phyloP scores from a whole-genome alignment of 2,113 vertebrate genomes.

The Plotosus lineatus region DNA sequence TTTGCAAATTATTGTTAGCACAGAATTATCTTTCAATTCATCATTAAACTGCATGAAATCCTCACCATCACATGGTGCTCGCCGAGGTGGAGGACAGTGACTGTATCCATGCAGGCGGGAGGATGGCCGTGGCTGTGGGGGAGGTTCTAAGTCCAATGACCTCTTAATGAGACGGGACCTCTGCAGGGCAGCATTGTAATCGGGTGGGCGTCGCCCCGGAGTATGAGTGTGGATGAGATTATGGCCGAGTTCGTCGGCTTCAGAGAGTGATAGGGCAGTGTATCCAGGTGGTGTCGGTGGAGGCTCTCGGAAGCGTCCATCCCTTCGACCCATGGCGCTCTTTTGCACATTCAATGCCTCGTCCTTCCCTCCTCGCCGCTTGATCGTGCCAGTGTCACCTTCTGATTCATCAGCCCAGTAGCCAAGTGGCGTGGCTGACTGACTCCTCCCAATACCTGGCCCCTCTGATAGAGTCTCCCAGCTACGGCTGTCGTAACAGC shows the following conservation, averaged over 20 bases:
- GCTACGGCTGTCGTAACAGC: conserved; percentile 94
- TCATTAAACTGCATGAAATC: background rate
- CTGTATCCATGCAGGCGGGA: conserved; percentile 64
- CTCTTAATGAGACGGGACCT: conserved; percentile 90
- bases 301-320: conserved; percentile 89
- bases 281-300: conserved; percentile 95
- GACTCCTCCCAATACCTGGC: conserved; percentile 78
- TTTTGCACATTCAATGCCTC: conserved; percentile 75
- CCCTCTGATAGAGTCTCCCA: conserved; percentile 88
- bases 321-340: conserved; percentile 83
- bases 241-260: conserved; percentile 82
- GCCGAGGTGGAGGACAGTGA: conserved; percentile 37
- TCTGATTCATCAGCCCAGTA: conserved; percentile 97
- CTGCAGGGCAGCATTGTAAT: conserved; percentile 94
- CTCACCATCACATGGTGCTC: conserved; percentile 47
- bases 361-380: conserved; percentile 95
- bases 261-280: conserved; percentile 87
- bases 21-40: background rate
- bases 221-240: conserved; percentile 72
- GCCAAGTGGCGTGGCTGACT: conserved; percentile 87
- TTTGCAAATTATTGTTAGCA: background rate
- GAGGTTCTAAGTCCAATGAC: conserved; percentile 71
- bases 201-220: conserved; percentile 82
- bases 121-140: conserved; percentile 78
- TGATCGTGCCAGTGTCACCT: conserved; percentile 97